A percentile compares a stretch with the other conserved stretches of the same genome.
These are phyloP conservation scores for Nannobrachium achirus DNA, from an alignment of 2,113 vertebrate species.

Conservation along the genomic window DNA sequence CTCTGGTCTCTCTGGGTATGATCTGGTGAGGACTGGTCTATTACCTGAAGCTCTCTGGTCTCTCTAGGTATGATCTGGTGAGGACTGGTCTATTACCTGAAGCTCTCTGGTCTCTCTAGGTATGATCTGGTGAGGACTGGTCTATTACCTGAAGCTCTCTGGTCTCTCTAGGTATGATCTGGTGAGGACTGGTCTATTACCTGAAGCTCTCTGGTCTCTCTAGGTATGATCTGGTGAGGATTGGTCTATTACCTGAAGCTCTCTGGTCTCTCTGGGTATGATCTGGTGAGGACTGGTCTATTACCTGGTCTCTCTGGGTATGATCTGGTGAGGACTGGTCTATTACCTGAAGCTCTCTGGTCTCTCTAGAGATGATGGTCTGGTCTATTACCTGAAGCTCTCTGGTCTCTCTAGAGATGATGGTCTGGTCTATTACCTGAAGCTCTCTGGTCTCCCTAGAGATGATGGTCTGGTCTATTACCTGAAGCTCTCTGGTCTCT, in stretches of 20 bases:
- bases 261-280: too few relatives aligned
- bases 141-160: constrained; percentile 89
- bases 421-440: not conserved
- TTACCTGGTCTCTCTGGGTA: not conserved
- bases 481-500: too few relatives aligned
- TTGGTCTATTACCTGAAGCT: too few relatives aligned
- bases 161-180: constrained; percentile 93
- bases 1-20: constrained; percentile 93
- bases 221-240: constrained; percentile 93
- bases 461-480: not conserved
- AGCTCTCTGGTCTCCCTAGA: not conserved
- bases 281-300: not conserved
- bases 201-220: constrained; percentile 93
- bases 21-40: constrained; percentile 54
- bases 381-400: too few relatives aligned
- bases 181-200: constrained; percentile 70
- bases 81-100: constrained; percentile 81
- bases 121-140: constrained; percentile 81
- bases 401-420: too few relatives aligned
- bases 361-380: too few relatives aligned
- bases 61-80: constrained; percentile 96
- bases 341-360: not conserved
- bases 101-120: constrained; percentile 91
- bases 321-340: not conserved
- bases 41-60: constrained; percentile 91